phyloP scores from a whole-genome alignment of 2,113 vertebrate genomes.

The Thryonomys swinderianus region DNA sequence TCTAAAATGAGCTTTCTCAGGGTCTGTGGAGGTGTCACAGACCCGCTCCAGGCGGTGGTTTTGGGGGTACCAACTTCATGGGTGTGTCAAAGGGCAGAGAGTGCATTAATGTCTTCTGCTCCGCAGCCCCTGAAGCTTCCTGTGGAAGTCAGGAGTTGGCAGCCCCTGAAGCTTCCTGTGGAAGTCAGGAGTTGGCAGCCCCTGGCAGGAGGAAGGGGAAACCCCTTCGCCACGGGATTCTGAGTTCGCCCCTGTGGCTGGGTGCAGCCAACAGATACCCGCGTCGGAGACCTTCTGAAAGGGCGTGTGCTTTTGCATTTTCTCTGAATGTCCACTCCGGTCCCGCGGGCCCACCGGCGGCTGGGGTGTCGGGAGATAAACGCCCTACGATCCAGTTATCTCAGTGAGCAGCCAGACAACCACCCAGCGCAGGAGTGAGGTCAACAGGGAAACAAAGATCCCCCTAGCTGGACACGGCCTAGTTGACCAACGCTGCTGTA shows the following conservation, averaged over 20 bases:
- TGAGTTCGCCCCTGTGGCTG: neutral
- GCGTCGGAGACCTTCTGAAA: neutral
- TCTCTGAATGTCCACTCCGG: accelerated
- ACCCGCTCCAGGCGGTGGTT: too few species aligned
- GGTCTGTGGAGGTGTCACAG: accelerated
- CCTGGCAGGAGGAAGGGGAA: accelerated
- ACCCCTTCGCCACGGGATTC: accelerated
- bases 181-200: too few species aligned
- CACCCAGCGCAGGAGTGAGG: accelerated
- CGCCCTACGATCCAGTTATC: accelerated
- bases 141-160: accelerated
- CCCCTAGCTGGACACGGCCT: too few species aligned
- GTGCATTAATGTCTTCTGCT: accelerated
- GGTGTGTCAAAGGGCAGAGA: neutral
- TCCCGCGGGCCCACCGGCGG: neutral
- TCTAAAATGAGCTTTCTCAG: accelerated
- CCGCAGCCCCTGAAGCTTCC: accelerated
- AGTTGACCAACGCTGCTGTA: too few species aligned
- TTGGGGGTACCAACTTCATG: too few species aligned
- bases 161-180: accelerated
- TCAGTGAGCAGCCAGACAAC: neutral
- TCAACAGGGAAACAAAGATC: neutral
- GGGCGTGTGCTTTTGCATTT: neutral
- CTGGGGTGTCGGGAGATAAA: neutral
- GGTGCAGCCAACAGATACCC: neutral